Evolutionary conservation across 2,797 vertebrate species (phyloP), one percentile per base, ranked within the genome.

Genomic region (Cichlasoma orientale): DNA sequence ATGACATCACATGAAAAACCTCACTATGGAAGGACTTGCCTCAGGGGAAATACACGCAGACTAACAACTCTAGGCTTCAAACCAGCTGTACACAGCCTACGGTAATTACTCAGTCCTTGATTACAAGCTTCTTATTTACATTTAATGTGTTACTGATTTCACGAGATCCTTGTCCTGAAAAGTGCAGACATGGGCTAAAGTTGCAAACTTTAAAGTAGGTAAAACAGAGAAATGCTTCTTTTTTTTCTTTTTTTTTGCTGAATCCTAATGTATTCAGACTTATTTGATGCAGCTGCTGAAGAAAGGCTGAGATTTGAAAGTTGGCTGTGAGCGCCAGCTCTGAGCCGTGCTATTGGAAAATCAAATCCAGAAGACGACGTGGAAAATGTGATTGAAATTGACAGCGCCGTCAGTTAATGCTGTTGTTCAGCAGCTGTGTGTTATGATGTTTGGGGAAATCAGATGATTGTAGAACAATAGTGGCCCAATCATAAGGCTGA

Each of bases 301-400:
- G 66, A 72, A 69, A 80, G 61, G 41, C 72, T 18, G 13, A 77
- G 68, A 74, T 59, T 27, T 75, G 54, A 75, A 47, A 44, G 63
- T 69, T 75, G 36, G 57, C 72, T 58, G 33, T 27, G 56, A 75
- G 53, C 23, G 61, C 38, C 31, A 56, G 56, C 69, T 61, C 25
- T 19, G 61, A 73, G 66, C 47, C 18, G 5, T 23, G 56, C 21
- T 58, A 10, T 1, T 16, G 56, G n/a, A 52, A 82, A 85, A 83
- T 80, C 63, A 36, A 81, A 85, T 75, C 58, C 78, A 86, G 71
- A 29, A 29, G 50, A 75, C 59, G 29, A 56, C 31, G 3, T 74
- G 38, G 56, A 47, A 74, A 77, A 70, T 31, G 23, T 33, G 44
- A 55, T 36, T 74, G 72, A 27, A 54, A 70, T 13, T 59, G 70